Evolutionary conservation across 2,113 vertebrate species (phyloP).

Genomic region (Microtus richardsoni): DNA sequence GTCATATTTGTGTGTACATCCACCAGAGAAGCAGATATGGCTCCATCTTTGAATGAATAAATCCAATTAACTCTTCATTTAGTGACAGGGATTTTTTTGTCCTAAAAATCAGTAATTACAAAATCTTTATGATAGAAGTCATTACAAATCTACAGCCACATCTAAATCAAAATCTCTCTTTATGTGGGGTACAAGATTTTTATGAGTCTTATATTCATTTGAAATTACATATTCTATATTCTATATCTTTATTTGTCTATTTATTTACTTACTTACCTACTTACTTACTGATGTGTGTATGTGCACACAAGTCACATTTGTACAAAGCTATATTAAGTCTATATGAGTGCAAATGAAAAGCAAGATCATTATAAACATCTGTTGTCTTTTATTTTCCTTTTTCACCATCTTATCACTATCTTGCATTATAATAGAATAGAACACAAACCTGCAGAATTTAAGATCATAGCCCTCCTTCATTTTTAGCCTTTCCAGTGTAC

Average conservation of each 20-base stretch:
- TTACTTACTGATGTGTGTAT: neutral
- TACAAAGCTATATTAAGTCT: neutral
- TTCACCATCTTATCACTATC: neutral
- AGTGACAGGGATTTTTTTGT: neutral
- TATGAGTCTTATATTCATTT: neutral
- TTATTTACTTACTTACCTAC: neutral
- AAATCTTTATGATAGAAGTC: constrained; percentile 19
- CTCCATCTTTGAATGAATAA: neutral
- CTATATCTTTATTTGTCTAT: neutral
- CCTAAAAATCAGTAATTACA: neutral
- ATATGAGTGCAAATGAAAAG: neutral
- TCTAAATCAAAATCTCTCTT: neutral
- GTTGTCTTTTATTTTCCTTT: neutral
- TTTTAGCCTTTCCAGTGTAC: neutral
- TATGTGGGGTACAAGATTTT: neutral
- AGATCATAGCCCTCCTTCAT: neutral
- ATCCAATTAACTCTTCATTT: neutral
- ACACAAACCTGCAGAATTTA: neutral
- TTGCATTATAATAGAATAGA: neutral
- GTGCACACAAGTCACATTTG: neutral
- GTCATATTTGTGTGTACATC: neutral
- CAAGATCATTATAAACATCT: neutral
- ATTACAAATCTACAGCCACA: neutral
- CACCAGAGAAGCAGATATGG: neutral
- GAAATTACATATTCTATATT: constrained; percentile 9